Conservation (phyloP, 2,888 invertebrate genomes). For the Pasiphila rectangulata region DNA sequence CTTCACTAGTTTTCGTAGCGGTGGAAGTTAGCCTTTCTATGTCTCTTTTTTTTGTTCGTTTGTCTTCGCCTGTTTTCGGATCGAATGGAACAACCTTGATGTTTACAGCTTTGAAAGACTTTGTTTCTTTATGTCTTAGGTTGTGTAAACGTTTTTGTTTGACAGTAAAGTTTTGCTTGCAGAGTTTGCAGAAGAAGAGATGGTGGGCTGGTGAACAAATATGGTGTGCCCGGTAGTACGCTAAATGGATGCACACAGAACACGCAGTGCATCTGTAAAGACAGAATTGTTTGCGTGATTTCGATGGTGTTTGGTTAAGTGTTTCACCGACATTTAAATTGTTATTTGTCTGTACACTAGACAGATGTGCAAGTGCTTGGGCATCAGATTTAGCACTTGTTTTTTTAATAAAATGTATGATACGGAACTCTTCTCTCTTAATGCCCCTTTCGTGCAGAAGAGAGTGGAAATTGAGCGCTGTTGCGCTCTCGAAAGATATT, state of each 20-base stretch:
- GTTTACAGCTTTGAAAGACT: constrained; percentile 16
- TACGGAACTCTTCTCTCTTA: constrained; percentile 25
- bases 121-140: constrained; percentile 25
- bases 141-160: constrained; percentile 24
- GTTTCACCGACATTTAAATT: no score
- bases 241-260: not conserved
- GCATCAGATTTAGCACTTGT: no score
- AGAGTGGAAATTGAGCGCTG: constrained; percentile 13
- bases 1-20: not conserved
- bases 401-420: constrained; percentile 24
- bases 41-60: no score
- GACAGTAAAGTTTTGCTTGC: constrained; percentile 19
- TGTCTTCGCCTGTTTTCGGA: no score
- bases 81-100: constrained; percentile 11
- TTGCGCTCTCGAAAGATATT: constrained; percentile 15
- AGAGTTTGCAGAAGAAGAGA: constrained; percentile 20
- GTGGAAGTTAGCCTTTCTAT: no score
- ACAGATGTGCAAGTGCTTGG: no score
- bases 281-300: no score
- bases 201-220: not conserved
- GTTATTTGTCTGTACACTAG: no score
- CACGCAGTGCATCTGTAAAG: constrained; percentile 19
- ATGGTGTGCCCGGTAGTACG: constrained; percentile 5
- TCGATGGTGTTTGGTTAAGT: no score
- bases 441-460: constrained; percentile 20